Evolutionary conservation across 2,797 vertebrate genomes (phyloP).

Genomic region (Salarias fasciatus): DNA sequence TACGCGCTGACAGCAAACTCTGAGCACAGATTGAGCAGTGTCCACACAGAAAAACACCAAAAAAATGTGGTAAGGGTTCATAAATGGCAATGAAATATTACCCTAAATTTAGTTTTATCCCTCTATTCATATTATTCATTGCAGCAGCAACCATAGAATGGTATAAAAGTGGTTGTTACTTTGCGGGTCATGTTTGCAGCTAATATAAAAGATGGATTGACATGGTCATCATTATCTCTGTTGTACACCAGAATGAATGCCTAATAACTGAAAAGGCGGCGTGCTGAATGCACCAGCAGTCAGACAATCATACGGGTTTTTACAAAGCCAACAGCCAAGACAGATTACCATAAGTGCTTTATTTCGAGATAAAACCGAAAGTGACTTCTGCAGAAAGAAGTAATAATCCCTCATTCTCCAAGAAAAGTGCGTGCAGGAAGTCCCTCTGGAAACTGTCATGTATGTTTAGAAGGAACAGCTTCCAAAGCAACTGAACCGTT

Average conservation of each 20-base stretch:
- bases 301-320: neutral
- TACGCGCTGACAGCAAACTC: too few species aligned
- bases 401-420: neutral
- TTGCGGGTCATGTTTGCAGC: too few species aligned
- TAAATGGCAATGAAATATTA: too few species aligned
- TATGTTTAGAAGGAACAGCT: neutral
- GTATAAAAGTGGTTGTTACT: too few species aligned
- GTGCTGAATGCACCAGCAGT: neutral
- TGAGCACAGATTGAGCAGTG: too few species aligned
- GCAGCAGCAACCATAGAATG: too few species aligned
- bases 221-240: neutral
- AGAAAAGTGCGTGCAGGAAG: neutral
- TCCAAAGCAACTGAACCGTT: neutral
- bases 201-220: neutral
- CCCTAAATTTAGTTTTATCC: too few species aligned
- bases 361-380: neutral
- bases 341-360: neutral
- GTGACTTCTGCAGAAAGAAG: neutral
- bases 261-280: neutral
- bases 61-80: too few species aligned
- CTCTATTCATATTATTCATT: neutral
- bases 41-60: too few species aligned
- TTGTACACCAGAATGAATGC: neutral
- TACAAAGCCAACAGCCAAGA: neutral
- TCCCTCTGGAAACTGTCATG: neutral